phyloP scores from a whole-genome alignment of 1,140 invertebrate genomes.

The Orchesella cincta region DNA sequence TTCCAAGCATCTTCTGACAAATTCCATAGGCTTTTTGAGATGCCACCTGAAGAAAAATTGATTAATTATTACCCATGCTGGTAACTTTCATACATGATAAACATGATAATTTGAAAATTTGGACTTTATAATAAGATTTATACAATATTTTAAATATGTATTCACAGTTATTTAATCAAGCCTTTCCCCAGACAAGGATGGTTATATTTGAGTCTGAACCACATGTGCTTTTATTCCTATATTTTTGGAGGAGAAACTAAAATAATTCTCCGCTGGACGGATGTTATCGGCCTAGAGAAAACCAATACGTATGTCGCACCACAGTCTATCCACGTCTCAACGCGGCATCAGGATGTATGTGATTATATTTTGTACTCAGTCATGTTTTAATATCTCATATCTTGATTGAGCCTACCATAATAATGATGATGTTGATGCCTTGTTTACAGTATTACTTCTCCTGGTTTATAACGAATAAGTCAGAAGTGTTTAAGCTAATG shows the following conservation, averaged over 20 bases:
- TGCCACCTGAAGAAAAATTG: conserved; percentile 90
- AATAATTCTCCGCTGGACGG: conserved; percentile 81
- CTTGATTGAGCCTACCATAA: conserved; percentile 29
- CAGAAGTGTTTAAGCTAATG: conserved; percentile 87
- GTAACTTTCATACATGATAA: no score
- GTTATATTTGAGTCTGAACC: conserved; percentile 93
- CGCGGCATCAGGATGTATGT: conserved; percentile 71
- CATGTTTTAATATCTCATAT: background rate
- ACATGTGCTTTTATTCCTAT: conserved; percentile 94
- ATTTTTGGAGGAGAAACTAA: conserved; percentile 88
- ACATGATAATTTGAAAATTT: conserved; percentile 41
- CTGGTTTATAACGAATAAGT: conserved; percentile 78
- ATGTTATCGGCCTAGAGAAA: conserved; percentile 72
- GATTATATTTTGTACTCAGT: background rate
- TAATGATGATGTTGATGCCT: conserved; percentile 36
- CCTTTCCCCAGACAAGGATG: conserved; percentile 90
- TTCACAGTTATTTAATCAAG: conserved; percentile 86
- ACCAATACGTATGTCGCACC: conserved; percentile 77
- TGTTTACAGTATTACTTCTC: conserved; percentile 78
- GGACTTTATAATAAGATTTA: background rate
- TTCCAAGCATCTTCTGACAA: conserved; percentile 81
- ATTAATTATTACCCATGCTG: conserved; percentile 94
- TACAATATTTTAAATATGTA: conserved; percentile 53
- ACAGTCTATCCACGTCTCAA: conserved; percentile 81
- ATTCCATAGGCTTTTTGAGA: conserved; percentile 85